Evolutionary conservation across 2,888 invertebrate species (phyloP).

Genomic region (Ceramica pisi): DNA sequence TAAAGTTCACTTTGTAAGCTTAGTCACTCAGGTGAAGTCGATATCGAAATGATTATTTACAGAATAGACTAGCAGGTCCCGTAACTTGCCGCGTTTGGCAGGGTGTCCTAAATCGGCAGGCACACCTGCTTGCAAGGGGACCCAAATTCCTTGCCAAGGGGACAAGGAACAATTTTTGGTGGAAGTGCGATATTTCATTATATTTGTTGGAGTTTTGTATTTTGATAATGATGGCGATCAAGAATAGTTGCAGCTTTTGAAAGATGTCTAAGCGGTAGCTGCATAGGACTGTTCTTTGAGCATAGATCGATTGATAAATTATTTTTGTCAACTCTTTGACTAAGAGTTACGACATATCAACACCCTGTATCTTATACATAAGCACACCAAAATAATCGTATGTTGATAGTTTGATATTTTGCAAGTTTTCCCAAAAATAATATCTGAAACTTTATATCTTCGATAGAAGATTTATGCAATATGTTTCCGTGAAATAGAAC

Average conservation of each 20-base stretch:
- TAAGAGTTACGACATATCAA: too few species aligned
- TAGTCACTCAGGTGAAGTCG: too few species aligned
- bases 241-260: neutral
- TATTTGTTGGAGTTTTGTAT: slow-evolving; percentile 36
- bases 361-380: neutral
- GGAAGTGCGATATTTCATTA: slow-evolving; percentile 51
- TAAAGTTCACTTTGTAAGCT: too few species aligned
- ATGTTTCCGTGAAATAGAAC: slow-evolving; percentile 45
- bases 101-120: slow-evolving; percentile 75
- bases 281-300: neutral
- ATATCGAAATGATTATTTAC: too few species aligned
- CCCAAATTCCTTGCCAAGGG: slow-evolving; percentile 72
- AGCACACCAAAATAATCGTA: neutral
- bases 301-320: neutral
- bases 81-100: slow-evolving; percentile 77
- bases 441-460: slow-evolving; percentile 16
- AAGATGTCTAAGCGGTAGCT: neutral
- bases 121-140: slow-evolving; percentile 80
- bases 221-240: neutral
- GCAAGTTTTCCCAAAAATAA: slow-evolving; percentile 9
- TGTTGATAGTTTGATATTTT: neutral
- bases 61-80: too few species aligned
- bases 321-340: neutral
- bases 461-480: slow-evolving; percentile 41
- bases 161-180: slow-evolving; percentile 64